These are phyloP conservation scores for Pseudochaenichthys georgianus DNA, from an alignment of 2,797 vertebrate species.

Conservation along the genomic window DNA sequence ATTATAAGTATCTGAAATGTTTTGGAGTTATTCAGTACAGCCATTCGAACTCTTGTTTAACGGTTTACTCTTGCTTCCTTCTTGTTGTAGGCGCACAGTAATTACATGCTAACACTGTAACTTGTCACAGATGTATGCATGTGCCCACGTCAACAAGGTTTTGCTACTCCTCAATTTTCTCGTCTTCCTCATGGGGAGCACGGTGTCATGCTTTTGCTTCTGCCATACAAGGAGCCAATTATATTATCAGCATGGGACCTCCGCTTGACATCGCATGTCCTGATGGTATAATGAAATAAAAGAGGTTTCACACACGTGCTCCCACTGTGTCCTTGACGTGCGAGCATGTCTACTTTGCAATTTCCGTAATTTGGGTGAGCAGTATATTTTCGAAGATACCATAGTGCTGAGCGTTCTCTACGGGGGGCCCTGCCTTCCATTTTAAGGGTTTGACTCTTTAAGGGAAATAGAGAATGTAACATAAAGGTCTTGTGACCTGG, in stretches of 20 bases:
- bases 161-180: constrained; percentile 31
- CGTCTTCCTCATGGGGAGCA: constrained; percentile 59
- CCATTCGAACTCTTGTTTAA: constrained; percentile 9
- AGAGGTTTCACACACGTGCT: constrained; percentile 72
- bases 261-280: constrained; percentile 79
- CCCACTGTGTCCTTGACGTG: constrained; percentile 79
- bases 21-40: constrained; percentile 12
- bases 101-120: constrained; percentile 36
- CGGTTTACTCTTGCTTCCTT: constrained; percentile 21
- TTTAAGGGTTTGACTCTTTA: constrained; percentile 28
- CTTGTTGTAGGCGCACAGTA: constrained; percentile 31
- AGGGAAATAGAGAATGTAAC: constrained; percentile 2
- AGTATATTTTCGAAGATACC: constrained; percentile 64
- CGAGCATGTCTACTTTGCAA: constrained; percentile 79
- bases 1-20: constrained; percentile 19
- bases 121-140: constrained; percentile 44
- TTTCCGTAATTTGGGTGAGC: constrained; percentile 72
- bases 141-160: constrained; percentile 42
- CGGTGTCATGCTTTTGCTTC: constrained; percentile 63
- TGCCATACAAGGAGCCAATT: constrained; percentile 80
- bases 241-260: constrained; percentile 81
- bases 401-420: constrained; percentile 42
- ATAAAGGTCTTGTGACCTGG: neutral
- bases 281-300: constrained; percentile 81
- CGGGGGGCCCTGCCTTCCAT: constrained; percentile 27